Evolutionary conservation across 2,797 vertebrate genomes (phyloP).

Genomic region (Gallinago nigripennis): DNA sequence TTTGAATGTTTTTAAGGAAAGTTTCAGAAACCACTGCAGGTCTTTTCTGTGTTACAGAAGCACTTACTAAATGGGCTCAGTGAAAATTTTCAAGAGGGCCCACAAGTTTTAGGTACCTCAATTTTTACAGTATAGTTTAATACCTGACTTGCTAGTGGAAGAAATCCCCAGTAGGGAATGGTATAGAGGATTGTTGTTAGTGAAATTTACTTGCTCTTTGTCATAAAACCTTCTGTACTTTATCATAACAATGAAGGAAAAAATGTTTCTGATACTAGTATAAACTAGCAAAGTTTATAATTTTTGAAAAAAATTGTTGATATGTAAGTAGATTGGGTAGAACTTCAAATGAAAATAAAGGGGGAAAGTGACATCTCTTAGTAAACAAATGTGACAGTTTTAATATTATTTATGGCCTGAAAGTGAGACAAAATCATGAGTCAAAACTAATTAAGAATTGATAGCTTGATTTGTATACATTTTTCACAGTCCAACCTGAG

Average conservation of each 20-base stretch:
- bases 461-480: not conserved
- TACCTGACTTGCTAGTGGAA: not conserved
- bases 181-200: rapidly evolving
- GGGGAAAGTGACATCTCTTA: not conserved
- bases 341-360: not conserved
- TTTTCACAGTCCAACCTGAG: not conserved
- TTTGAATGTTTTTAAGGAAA: not conserved
- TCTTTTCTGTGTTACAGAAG: not conserved
- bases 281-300: not conserved
- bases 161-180: not conserved
- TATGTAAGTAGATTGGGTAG: not conserved
- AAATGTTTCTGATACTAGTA: not conserved
- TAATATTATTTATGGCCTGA: not conserved
- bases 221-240: not conserved
- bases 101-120: not conserved
- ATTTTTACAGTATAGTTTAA: not conserved
- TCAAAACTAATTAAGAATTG: not conserved
- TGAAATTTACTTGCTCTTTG: not conserved
- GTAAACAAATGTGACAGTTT: not conserved
- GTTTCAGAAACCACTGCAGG: not conserved
- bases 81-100: not conserved
- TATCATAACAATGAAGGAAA: not conserved
- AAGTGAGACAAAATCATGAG: not conserved
- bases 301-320: not conserved
- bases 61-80: not conserved